These are phyloP conservation scores for Pelusios castaneus DNA, from an alignment of 2,113 vertebrate species.

Conservation along the genomic window DNA sequence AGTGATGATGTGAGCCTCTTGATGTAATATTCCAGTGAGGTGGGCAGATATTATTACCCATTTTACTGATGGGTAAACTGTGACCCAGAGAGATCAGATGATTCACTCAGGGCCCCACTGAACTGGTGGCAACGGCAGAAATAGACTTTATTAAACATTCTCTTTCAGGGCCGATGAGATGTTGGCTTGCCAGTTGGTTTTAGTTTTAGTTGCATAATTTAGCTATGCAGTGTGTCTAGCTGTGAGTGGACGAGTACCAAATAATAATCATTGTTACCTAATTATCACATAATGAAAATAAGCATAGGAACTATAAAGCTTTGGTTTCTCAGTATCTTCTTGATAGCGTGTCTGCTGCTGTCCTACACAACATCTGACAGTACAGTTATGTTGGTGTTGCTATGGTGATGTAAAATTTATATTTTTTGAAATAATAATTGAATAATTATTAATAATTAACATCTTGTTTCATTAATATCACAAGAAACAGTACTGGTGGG, in stretches of 20 bases:
- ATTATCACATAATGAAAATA: slow-evolving; percentile 9
- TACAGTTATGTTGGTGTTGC: slow-evolving; percentile 24
- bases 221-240: background rate
- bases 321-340: background rate
- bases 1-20: too few relatives aligned
- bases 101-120: background rate
- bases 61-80: background rate
- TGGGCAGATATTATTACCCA: background rate
- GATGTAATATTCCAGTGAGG: background rate
- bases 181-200: background rate
- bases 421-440: slow-evolving; percentile 25
- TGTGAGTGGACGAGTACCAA: slow-evolving; percentile 37
- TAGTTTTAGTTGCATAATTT: background rate
- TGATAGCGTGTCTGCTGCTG: background rate
- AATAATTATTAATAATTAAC: too few relatives aligned
- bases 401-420: slow-evolving; percentile 50
- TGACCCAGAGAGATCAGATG: background rate
- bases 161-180: background rate
- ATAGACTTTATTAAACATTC: background rate
- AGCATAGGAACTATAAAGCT: background rate
- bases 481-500: background rate
- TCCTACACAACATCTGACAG: background rate
- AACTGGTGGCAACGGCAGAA: background rate
- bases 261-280: slow-evolving; percentile 41
- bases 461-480: background rate